A percentile compares a stretch with the other conserved stretches of the same genome.
Conservation (phyloP, 2,113 vertebrate species). For the Lasiurus borealis region DNA sequence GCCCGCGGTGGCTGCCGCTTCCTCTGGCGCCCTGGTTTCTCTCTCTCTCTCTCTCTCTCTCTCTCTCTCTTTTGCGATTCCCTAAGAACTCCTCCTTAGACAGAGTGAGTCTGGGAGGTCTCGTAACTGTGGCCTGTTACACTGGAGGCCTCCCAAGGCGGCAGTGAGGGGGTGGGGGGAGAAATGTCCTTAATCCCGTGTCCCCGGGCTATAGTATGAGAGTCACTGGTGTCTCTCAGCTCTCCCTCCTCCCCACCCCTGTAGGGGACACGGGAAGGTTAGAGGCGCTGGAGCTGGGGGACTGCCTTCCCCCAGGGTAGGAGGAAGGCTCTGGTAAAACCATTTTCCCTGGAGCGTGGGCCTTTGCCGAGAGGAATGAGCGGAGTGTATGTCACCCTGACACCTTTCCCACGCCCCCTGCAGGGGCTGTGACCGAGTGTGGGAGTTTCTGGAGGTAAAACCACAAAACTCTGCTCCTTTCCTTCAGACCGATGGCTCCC, state of each 20-base stretch:
- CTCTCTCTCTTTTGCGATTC: neutral
- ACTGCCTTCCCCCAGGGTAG: neutral
- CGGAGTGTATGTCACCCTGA: neutral
- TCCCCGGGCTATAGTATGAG: neutral
- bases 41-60: too few species aligned
- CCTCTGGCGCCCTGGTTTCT: neutral
- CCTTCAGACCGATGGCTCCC: neutral
- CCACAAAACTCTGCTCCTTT: neutral
- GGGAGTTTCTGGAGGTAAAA: neutral
- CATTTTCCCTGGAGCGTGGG: neutral
- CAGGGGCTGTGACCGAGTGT: neutral
- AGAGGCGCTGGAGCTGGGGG: neutral
- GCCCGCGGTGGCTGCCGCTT: neutral
- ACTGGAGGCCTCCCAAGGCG: too few species aligned
- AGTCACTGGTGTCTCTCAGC: neutral
- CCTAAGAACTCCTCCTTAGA: neutral
- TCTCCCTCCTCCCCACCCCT: fast-evolving
- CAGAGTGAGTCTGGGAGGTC: neutral
- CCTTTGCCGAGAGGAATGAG: fast-evolving
- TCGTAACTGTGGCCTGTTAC: neutral
- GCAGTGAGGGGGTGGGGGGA: neutral
- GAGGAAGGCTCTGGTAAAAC: neutral
- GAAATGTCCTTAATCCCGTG: neutral
- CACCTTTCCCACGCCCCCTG: too few species aligned
- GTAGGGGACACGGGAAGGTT: too few species aligned